These are phyloP conservation scores for Corbicula japonica DNA, from an alignment of 2,888 invertebrate species.

Conservation along the genomic window DNA sequence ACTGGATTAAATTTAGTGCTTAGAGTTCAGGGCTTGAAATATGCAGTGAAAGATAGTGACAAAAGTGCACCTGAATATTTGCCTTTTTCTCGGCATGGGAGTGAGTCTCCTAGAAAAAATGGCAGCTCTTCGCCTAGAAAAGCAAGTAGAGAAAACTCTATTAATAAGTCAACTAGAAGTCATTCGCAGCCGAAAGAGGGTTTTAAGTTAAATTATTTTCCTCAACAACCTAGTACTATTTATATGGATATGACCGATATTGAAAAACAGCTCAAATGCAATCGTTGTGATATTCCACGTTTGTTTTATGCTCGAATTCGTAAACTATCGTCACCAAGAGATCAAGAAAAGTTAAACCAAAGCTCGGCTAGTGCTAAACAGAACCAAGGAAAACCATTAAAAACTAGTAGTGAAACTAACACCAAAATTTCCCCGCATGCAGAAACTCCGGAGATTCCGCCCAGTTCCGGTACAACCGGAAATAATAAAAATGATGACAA, in stretches of 20 bases:
- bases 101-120: slow-evolving; percentile 38
- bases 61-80: slow-evolving; percentile 14
- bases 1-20: slow-evolving; percentile 71
- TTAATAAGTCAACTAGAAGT: slow-evolving; percentile 32
- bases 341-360: slow-evolving; percentile 62
- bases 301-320: slow-evolving; percentile 76
- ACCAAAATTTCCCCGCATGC: slow-evolving; percentile 15
- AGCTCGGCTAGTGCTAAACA: slow-evolving; percentile 39
- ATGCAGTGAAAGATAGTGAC: slow-evolving; percentile 45
- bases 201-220: slow-evolving; percentile 55
- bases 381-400: neutral
- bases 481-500: slow-evolving; percentile 5
- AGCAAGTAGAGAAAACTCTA: slow-evolving; percentile 47
- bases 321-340: slow-evolving; percentile 77
- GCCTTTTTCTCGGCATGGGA: slow-evolving; percentile 13
- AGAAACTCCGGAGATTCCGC: slow-evolving; percentile 15
- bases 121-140: slow-evolving; percentile 54
- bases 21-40: slow-evolving; percentile 72
- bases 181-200: slow-evolving; percentile 34
- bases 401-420: neutral
- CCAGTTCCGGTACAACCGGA: too few species aligned
- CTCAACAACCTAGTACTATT: slow-evolving; percentile 74
- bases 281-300: slow-evolving; percentile 64
- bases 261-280: slow-evolving; percentile 64
- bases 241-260: slow-evolving; percentile 76